Evolutionary conservation across 2,113 vertebrate genomes (phyloP).

Genomic region (Tricholaema leucomelas): DNA sequence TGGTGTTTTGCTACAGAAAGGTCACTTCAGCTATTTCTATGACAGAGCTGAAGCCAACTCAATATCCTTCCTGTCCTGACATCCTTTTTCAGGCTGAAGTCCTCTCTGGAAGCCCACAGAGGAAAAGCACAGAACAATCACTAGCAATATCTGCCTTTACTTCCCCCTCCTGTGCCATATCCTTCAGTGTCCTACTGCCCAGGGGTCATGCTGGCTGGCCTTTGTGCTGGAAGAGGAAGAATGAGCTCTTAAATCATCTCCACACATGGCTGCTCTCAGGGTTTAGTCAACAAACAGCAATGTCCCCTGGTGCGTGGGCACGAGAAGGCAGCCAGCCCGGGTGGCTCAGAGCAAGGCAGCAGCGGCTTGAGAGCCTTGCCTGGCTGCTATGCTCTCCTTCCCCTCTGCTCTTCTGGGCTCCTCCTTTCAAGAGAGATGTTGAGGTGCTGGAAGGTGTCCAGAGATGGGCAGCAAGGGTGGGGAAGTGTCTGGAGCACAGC

Average conservation of each 20-base stretch:
- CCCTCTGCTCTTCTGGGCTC: too few relatives aligned
- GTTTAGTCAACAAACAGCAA: neutral
- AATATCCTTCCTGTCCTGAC: constrained; percentile 57
- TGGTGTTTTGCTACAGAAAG: constrained; percentile 40
- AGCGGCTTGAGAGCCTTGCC: neutral
- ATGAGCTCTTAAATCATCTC: neutral
- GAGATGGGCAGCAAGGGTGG: too few relatives aligned
- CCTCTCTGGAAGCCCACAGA: constrained; percentile 17
- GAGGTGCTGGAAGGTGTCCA: too few relatives aligned
- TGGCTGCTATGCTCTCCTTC: neutral
- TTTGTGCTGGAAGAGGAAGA: neutral
- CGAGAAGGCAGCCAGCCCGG: rapidly evolving
- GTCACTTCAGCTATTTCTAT: constrained; percentile 37
- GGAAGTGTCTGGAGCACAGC: too few relatives aligned
- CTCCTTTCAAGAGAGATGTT: too few relatives aligned
- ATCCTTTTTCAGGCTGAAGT: constrained; percentile 40
- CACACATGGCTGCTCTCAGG: neutral
- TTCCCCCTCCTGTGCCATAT: neutral
- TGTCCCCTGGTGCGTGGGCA: neutral
- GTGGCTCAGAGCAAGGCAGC: neutral
- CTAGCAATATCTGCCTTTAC: neutral
- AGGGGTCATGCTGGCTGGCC: neutral
- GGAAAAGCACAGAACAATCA: constrained; percentile 19
- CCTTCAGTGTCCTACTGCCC: neutral
- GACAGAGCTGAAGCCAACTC: constrained; percentile 1